Base-by-base conservation (phyloP, 2,797 vertebrate genomes). In the Sebastes trivittatus region DNA sequence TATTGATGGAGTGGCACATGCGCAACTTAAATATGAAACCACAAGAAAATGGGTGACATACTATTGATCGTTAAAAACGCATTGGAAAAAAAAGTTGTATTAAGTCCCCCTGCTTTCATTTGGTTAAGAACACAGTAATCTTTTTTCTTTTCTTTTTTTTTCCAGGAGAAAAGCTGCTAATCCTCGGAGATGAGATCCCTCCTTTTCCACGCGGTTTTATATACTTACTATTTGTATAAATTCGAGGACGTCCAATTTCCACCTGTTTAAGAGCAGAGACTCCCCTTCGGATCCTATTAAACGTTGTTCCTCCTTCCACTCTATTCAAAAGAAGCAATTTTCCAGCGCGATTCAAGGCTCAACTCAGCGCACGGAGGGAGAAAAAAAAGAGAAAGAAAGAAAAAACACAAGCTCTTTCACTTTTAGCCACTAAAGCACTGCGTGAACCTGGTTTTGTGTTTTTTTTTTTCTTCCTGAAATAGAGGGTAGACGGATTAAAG, bases 371-470 rank as follows among this genome's bases (percentile, higher is more conserved):
- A 71, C 56, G 64, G 70, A 71, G 34, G 64, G 2, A 27, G 30
- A 49, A 68, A 58, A 76, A 46, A 78, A 4, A 89, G 89, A 94
- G 92, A 46, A 78, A 4, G 89, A 90, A 94, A 92, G 93, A 94
- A 89, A 94, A 93, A 94, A 95, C 94, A 94, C 94, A 93, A 75
- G 95, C 93, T 96, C 96, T 96, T 98, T 98, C 96, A 97, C 96
- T 96, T 94, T 95, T 95, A 94, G 94, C 95, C 93, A 97, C 97
- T 97, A 97, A 97, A 98, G 97, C 97, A 89, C 98, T 94, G 97
- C 97, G 96, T 98, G 98, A 97, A 97, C 96, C 96, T 94, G 96
- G 94, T 98, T 97, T 97, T 97, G 96, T 97, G 95, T 95, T 95
- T 95, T 95, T 97, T 27, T 95, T 95, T 96, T 93, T 94, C 96